phyloP scores from a whole-genome alignment of 1,140 invertebrate species.

The Drosophila guanche region DNA sequence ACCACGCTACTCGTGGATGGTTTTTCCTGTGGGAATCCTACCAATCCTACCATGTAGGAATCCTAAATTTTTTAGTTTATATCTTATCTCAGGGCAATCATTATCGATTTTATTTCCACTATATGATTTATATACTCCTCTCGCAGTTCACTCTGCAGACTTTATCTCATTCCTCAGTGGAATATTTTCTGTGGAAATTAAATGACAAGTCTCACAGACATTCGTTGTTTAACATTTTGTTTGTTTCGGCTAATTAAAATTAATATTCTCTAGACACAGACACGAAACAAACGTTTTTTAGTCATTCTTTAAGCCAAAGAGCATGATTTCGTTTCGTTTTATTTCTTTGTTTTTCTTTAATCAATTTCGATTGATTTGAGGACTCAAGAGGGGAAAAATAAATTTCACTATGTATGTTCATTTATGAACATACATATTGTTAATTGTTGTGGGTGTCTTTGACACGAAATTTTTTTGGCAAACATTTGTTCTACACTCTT shows the following conservation, averaged over 20 bases:
- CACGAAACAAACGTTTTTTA: constrained; percentile 24
- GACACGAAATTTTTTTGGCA: constrained; percentile 30
- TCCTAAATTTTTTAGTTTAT: constrained; percentile 17
- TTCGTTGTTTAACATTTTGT: constrained; percentile 25
- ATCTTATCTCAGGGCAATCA: constrained; percentile 12
- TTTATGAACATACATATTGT: constrained; percentile 52
- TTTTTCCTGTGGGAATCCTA: constrained; percentile 26
- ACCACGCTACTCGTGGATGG: neutral
- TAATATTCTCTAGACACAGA: constrained; percentile 37
- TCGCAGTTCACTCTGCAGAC: constrained; percentile 13
- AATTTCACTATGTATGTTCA: constrained; percentile 42
- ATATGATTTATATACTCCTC: neutral
- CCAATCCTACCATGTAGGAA: no score
- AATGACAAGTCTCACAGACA: constrained; percentile 50
- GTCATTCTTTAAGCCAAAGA: neutral
- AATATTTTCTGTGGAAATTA: constrained; percentile 16
- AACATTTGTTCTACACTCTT: neutral
- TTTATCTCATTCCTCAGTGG: neutral
- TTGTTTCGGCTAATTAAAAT: constrained; percentile 41
- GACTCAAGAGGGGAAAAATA: constrained; percentile 36
- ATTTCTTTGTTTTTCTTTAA: neutral
- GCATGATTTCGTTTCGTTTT: neutral
- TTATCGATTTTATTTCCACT: neutral
- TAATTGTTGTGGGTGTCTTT: constrained; percentile 24
- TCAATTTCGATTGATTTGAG: constrained; percentile 46